phyloP scores from a whole-genome alignment of 2,888 invertebrate genomes.

The Tenodera sinensis region DNA sequence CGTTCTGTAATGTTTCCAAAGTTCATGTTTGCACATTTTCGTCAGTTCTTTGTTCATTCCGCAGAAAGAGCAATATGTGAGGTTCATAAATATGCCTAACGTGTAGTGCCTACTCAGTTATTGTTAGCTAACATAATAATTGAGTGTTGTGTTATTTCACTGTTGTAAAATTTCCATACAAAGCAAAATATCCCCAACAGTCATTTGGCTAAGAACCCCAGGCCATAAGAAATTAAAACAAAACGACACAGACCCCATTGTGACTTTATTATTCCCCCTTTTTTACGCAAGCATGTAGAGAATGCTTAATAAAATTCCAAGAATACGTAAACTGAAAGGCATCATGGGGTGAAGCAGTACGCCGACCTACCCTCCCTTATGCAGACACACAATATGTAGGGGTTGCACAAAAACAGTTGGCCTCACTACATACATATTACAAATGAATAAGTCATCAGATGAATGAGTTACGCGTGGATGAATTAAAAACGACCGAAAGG shows the following conservation, averaged over 20 bases:
- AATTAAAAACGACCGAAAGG: neutral
- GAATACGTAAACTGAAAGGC: neutral
- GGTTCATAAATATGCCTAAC: no score
- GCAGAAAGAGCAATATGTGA: no score
- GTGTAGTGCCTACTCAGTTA: no score
- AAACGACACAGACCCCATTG: neutral
- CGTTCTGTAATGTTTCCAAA: no score
- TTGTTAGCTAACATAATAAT: no score
- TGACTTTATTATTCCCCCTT: neutral
- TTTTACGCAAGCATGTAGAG: neutral
- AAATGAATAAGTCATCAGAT: neutral
- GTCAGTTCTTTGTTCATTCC: no score
- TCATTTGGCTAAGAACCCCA: neutral
- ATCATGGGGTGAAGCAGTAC: neutral
- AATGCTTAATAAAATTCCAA: neutral
- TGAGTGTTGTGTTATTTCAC: no score
- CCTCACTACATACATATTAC: neutral
- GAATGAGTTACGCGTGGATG: neutral
- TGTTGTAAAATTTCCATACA: no score
- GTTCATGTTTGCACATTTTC: no score
- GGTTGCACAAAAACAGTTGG: neutral
- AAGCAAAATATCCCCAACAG: no score
- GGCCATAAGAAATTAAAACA: neutral
- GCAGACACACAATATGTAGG: neutral
- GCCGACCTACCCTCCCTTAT: neutral